Conservation (phyloP, 2,797 vertebrate species). For the Hippoglossus hippoglossus region DNA sequence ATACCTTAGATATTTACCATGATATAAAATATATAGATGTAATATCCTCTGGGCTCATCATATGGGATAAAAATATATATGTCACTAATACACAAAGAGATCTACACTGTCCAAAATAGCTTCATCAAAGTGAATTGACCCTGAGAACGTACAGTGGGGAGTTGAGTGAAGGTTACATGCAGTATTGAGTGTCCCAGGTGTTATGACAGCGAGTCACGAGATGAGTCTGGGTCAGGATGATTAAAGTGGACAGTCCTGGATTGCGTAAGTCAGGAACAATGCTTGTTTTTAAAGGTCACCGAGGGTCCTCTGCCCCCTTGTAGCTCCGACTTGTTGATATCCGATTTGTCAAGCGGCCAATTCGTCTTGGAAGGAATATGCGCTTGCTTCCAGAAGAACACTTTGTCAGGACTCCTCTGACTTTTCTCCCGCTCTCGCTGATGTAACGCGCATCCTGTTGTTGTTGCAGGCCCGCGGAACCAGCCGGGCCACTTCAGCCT, state of each 20-base stretch:
- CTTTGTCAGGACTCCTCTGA: constrained; percentile 38
- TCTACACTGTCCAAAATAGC: neutral
- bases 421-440: constrained; percentile 62
- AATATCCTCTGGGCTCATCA: neutral
- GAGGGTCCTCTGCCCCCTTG: constrained; percentile 1
- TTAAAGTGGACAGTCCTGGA: neutral
- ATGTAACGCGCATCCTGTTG: constrained; percentile 81
- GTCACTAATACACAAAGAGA: neutral
- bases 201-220: constrained; percentile 18
- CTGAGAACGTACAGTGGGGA: neutral
- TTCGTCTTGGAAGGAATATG: constrained; percentile 50
- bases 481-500: constrained; percentile 34
- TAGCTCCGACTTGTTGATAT: constrained; percentile 33
- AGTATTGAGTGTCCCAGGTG: neutral
- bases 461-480: constrained; percentile 67
- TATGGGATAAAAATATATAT: neutral
- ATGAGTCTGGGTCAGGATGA: constrained; percentile 30
- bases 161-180: neutral
- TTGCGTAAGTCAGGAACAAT: constrained; percentile 1
- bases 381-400: constrained; percentile 30
- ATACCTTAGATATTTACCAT: no score
- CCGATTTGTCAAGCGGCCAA: constrained; percentile 20
- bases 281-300: constrained; percentile 42
- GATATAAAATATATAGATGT: neutral
- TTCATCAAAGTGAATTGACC: neutral